A percentile compares a stretch with the other conserved stretches of the same genome.
Conservation (phyloP, 2,113 vertebrate genomes). For the Muntiacus reevesi region DNA sequence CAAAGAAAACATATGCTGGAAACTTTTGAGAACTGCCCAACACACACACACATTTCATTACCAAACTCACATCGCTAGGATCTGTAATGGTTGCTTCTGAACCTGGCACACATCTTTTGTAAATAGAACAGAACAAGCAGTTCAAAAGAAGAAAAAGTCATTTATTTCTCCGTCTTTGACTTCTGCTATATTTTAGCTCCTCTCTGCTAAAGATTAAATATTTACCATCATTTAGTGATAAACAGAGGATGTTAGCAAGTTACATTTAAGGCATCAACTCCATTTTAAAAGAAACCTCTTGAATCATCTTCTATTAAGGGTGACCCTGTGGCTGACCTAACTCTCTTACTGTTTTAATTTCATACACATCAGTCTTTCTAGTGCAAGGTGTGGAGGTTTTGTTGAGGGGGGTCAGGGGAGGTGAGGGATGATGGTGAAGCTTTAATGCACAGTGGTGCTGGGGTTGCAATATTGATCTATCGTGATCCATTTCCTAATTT, state of each 20-base stretch:
- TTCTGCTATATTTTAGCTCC: neutral
- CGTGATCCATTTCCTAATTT: neutral
- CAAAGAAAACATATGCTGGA: slow-evolving; percentile 65
- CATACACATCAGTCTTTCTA: neutral
- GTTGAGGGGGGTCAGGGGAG: rapidly evolving
- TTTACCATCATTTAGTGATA: neutral
- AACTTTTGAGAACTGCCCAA: neutral
- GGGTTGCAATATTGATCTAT: neutral
- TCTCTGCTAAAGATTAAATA: neutral
- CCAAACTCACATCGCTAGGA: neutral
- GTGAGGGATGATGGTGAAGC: neutral
- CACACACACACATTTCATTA: slow-evolving; percentile 5
- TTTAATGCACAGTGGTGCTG: neutral
- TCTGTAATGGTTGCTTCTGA: slow-evolving; percentile 57
- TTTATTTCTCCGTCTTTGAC: slow-evolving; percentile 37
- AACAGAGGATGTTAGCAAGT: neutral
- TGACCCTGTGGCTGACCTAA: neutral
- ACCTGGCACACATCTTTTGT: slow-evolving; percentile 25
- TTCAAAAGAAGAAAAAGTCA: slow-evolving; percentile 52
- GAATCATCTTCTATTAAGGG: neutral
- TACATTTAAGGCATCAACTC: neutral
- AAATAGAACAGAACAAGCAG: slow-evolving; percentile 37
- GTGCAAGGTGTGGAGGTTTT: neutral
- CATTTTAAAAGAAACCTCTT: neutral
- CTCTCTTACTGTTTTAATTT: neutral